Evolutionary conservation across 2,888 invertebrate genomes (phyloP).

Genomic region (Philhelius pedissequus): DNA sequence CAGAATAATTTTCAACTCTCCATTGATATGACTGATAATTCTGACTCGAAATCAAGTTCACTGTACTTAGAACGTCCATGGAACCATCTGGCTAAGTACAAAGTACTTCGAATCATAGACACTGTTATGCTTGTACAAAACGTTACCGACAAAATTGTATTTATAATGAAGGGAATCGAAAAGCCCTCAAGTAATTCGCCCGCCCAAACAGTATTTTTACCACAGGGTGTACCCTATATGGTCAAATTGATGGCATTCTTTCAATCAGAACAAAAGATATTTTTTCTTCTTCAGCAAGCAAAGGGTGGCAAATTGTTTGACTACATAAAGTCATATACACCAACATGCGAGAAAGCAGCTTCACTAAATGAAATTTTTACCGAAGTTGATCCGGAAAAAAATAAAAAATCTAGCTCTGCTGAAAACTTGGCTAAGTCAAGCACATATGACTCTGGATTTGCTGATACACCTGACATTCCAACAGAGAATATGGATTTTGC

Average conservation of each 20-base stretch:
- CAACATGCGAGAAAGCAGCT: conserved; percentile 65
- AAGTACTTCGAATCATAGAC: conserved; percentile 75
- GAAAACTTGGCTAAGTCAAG: conserved; percentile 32
- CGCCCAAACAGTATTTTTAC: conserved; percentile 76
- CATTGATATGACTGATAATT: conserved; percentile 72
- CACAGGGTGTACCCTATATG: conserved; percentile 78
- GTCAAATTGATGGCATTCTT: conserved; percentile 76
- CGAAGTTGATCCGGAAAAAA: conserved; percentile 61
- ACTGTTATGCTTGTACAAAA: conserved; percentile 78
- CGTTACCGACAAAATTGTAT: conserved; percentile 75
- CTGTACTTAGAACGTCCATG: conserved; percentile 76
- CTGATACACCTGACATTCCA: conserved; percentile 63
- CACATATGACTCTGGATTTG: conserved; percentile 60
- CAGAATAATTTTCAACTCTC: conserved; percentile 74
- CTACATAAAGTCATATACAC: conserved; percentile 74
- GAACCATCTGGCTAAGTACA: conserved; percentile 78
- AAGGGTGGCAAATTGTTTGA: conserved; percentile 77
- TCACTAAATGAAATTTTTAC: conserved; percentile 73
- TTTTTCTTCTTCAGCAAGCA: conserved; percentile 76
- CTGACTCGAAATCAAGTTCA: conserved; percentile 55
- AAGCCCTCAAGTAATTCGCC: conserved; percentile 77
- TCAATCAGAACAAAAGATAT: conserved; percentile 78
- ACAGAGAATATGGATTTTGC: conserved; percentile 73
- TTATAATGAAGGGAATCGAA: conserved; percentile 78
- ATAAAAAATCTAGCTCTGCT: background rate